Base-by-base conservation (phyloP, 2,113 vertebrate species). In the Centropristis striata region DNA sequence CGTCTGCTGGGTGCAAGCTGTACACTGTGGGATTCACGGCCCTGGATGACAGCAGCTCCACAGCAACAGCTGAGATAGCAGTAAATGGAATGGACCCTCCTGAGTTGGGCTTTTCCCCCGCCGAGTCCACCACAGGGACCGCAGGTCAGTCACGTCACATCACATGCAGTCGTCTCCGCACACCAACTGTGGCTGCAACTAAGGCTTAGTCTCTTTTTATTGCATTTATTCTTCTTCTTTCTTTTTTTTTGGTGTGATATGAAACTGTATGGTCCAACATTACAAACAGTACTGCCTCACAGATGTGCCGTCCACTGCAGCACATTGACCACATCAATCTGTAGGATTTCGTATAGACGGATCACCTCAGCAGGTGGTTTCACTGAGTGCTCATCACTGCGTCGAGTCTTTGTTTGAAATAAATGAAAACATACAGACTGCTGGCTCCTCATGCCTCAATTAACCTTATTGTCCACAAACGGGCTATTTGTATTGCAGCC, bases 31-130 rank as follows among this genome's bases (percentile, higher is more conserved):
- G 87, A 64, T 93, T 95, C 64, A 37, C 92, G 1, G 75, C 75
- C 70, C 81, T 87, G 58, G 81, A 88, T 71, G 90, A 94, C 74
- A 78, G 87, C 75, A 72, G 87, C 87, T 84, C 91, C 63, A 81
- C 92, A 55, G 88, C 86, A 65, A 86, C 90, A 78, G 88, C 92
- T 80, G 93, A 93, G 74, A 93, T 93, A 84, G 75, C 90, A 68
- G 90, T 95, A 54, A 96, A 96, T 64, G 95, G 94, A 86, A 92
- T 96, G 94, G 95, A 95, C 82, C 91, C 90, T 63, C 88, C 93
- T 55, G 94, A 96, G 60, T 36, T 92, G 75, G 90, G 81, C 66
- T 93, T 94, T 88, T 63, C 90, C 60, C 88, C 93, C 1, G 78
- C 89, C 32, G 94, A 95, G 87, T 82, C 86, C 74, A 86, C 88